phyloP scores from a whole-genome alignment of 1,140 invertebrate species.

The Radopholus similis region DNA sequence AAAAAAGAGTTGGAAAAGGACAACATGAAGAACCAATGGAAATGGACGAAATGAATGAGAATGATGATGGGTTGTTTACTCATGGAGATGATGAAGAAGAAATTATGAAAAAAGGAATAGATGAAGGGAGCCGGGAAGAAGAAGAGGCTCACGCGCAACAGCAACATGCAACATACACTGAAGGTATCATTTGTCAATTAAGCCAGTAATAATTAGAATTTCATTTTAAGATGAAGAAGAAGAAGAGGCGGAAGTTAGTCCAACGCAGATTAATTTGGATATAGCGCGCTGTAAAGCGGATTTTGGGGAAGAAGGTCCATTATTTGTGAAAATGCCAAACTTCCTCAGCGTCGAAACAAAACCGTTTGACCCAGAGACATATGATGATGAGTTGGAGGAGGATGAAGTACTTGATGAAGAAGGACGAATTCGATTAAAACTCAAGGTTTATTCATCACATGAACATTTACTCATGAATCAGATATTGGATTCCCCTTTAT shows the following conservation, averaged over 20 bases:
- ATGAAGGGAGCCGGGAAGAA: no score
- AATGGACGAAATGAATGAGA: no score
- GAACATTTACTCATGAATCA: neutral
- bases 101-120: no score
- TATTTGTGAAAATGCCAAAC: slow-evolving; percentile 53
- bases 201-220: no score
- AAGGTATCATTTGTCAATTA: no score
- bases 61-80: no score
- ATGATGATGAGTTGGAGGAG: slow-evolving; percentile 98
- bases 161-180: no score
- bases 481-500: neutral
- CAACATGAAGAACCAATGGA: no score
- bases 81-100: no score
- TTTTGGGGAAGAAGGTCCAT: slow-evolving; percentile 37
- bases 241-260: slow-evolving; percentile 12
- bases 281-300: slow-evolving; percentile 35
- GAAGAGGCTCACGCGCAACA: no score
- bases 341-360: slow-evolving; percentile 62
- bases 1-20: no score
- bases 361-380: slow-evolving; percentile 87
- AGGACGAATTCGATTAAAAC: slow-evolving; percentile 70
- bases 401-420: slow-evolving; percentile 82
- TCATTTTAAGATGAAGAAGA: slow-evolving; percentile 1
- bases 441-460: slow-evolving; percentile 60
- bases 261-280: slow-evolving; percentile 36